Base-by-base conservation (phyloP, 2,113 vertebrate genomes). In the Anhinga rufa region DNA sequence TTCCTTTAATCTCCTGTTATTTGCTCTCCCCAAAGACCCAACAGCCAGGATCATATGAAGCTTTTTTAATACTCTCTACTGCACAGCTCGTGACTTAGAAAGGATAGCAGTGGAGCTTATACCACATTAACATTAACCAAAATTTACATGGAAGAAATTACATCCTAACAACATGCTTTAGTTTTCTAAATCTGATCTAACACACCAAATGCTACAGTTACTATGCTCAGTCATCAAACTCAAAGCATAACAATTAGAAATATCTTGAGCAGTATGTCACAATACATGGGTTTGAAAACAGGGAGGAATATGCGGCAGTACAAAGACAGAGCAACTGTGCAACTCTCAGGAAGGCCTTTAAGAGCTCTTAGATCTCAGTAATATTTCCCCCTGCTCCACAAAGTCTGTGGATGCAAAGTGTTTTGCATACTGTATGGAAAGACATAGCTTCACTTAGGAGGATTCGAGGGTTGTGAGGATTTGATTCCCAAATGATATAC, bases 21-120 rank as follows among this genome's bases (percentile, higher is more conserved):
- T 97, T 96, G 58, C 95, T 96, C 84, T 96, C 85, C 48, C 81
- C 22, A 85, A 86, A 97, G 69, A 94, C 72, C 20, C 82, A 90
- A 89, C 42, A 88, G 34, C 52, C 13, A 51, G n/a, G 82, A 96
- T 94, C 92, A 97, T 90, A 92, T 77, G 36, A 96, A 89, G 82
- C 38, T 86, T 94, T 96, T 70, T 74, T 65, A 93, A 88, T 69
- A 72, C 21, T 86, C 77, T 95, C 76, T 68, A 61, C 88, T 80
- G 49, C 84, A 89, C 12, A 51, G 60, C 88, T 96, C 9, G 0
- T 94, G 86, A 94, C 75, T 96, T 96, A 71, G 46, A 94, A 94
- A 66, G 74, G 78, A 85, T 81, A 94, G 85, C 36, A 87, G 49
- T n/a, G 46, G 55, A 96, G 57, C 46, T 97, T 94, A 62, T 42